phyloP scores from a whole-genome alignment of 2,113 vertebrate genomes.

The Poicephalus meyeri region DNA sequence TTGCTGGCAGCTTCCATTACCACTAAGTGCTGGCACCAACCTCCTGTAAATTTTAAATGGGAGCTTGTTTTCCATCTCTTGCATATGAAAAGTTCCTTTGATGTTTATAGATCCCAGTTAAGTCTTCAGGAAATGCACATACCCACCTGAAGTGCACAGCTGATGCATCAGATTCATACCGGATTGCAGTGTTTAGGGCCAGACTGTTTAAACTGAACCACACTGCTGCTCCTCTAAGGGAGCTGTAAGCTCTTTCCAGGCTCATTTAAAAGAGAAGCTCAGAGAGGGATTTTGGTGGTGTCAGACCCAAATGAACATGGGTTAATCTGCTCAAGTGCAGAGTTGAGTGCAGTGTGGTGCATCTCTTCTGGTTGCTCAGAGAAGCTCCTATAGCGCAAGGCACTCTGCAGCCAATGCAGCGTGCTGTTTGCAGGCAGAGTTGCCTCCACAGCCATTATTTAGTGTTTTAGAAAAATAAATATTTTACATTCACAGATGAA shows the following conservation, averaged over 20 bases:
- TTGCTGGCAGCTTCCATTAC: neutral
- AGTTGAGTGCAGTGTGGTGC: neutral
- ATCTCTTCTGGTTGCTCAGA: neutral
- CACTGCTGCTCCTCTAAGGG: neutral
- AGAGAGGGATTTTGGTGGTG: neutral
- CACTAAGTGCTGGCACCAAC: neutral
- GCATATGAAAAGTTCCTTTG: neutral
- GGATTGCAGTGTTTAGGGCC: neutral
- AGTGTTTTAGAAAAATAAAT: constrained; percentile 21
- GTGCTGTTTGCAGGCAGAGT: neutral
- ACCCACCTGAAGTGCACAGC: accelerated
- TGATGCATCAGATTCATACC: neutral
- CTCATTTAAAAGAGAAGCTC: neutral
- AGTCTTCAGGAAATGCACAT: neutral
- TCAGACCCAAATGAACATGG: neutral
- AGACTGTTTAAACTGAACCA: neutral
- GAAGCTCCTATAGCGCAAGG: accelerated
- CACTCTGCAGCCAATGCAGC: neutral
- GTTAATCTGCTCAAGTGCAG: neutral
- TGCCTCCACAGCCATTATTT: neutral
- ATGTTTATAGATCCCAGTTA: neutral
- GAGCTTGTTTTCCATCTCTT: neutral
- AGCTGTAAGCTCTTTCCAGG: neutral
- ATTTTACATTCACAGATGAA: constrained; percentile 14
- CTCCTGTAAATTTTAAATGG: neutral